Conservation (phyloP, 2,797 vertebrate species). For the Lemur catta region DNA sequence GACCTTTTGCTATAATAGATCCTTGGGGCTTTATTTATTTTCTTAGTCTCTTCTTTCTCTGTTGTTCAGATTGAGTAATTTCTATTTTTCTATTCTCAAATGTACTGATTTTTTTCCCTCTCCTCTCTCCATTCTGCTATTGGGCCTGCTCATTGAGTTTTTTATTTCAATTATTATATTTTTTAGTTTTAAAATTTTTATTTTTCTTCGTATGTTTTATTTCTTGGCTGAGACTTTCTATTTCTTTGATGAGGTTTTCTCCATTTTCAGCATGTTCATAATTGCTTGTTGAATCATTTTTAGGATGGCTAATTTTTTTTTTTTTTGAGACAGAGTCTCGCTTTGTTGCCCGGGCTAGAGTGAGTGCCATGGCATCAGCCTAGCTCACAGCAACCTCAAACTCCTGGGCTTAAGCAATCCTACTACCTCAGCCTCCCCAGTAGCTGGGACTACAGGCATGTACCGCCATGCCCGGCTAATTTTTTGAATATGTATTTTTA, state of each 20-base stretch:
- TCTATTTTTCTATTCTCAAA: not conserved
- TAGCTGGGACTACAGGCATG: no score
- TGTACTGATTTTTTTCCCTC: not conserved
- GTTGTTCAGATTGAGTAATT: not conserved
- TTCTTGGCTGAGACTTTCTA: not conserved
- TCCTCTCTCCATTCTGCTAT: not conserved
- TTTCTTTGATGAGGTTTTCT: not conserved
- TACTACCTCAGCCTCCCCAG: no score
- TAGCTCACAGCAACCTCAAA: no score
- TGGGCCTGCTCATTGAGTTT: not conserved
- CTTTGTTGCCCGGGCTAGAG: no score
- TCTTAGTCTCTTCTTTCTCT: not conserved
- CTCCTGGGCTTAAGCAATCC: no score
- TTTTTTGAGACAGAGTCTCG: no score
- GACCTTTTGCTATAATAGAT: not conserved
- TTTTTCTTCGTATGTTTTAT: not conserved
- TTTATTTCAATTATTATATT: not conserved
- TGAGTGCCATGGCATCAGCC: no score
- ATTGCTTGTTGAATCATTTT: not conserved
- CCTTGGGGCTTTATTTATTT: not conserved
- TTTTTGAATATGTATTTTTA: no score
- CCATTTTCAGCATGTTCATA: not conserved
- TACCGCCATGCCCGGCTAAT: no score
- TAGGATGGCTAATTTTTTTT: not conserved
- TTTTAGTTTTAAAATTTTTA: constrained; percentile 4